Evolutionary conservation across 2,113 vertebrate genomes (phyloP).

Genomic region (Meleagris gallopavo): DNA sequence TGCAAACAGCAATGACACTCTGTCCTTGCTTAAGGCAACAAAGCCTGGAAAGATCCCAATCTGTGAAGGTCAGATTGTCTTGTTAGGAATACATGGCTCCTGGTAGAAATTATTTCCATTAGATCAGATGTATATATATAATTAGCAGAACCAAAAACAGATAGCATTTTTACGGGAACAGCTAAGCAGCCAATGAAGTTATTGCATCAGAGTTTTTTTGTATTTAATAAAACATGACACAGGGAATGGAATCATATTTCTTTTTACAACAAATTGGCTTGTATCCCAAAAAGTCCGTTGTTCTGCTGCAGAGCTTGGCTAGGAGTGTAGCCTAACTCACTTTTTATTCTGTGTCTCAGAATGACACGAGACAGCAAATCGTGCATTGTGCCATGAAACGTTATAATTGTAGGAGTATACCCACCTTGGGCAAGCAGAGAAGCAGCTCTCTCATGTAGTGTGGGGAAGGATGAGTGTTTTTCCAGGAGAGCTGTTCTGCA

Average conservation of each 20-base stretch:
- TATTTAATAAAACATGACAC: background rate
- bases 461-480: background rate
- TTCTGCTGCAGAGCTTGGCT: background rate
- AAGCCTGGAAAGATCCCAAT: slow-evolving; percentile 62
- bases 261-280: background rate
- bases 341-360: background rate
- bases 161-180: slow-evolving; percentile 19
- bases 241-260: background rate
- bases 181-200: slow-evolving; percentile 6
- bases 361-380: background rate
- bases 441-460: background rate
- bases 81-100: slow-evolving; percentile 44
- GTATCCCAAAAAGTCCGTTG: background rate
- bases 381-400: background rate
- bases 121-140: slow-evolving; percentile 70
- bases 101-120: slow-evolving; percentile 72
- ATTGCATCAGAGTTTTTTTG: background rate
- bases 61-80: slow-evolving; percentile 67
- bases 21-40: slow-evolving; percentile 45
- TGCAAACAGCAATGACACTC: background rate
- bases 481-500: background rate
- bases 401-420: background rate
- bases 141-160: slow-evolving; percentile 58
- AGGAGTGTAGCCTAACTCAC: background rate
- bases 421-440: background rate